A percentile compares a stretch with the other conserved stretches of the same genome.
Evolutionary conservation across 2,888 invertebrate species (phyloP).

Genomic region (Piscicola geometra): DNA sequence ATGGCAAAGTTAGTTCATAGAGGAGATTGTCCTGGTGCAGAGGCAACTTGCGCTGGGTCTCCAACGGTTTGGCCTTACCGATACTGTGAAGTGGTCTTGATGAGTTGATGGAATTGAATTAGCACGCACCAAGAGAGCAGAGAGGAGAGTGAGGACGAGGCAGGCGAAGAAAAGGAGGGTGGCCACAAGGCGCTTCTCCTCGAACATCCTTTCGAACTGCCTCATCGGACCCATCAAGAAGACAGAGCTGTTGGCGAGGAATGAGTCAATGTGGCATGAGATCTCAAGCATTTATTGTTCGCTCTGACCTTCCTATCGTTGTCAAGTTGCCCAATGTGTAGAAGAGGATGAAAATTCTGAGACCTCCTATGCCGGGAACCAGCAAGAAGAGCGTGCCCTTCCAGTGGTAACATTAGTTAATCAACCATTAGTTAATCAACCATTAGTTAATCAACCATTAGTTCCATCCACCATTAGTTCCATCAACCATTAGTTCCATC

Average conservation of each 20-base stretch:
- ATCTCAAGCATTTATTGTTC: background rate
- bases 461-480: too few species aligned
- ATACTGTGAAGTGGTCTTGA: too few species aligned
- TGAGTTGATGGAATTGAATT: too few species aligned
- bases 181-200: conserved; percentile 73
- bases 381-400: conserved; percentile 51
- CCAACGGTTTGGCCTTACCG: too few species aligned
- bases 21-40: too few species aligned
- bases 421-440: too few species aligned
- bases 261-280: background rate
- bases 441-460: too few species aligned
- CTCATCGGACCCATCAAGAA: conserved; percentile 85
- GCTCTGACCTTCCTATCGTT: conserved; percentile 49
- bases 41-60: too few species aligned
- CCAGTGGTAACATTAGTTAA: too few species aligned
- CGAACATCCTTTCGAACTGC: conserved; percentile 84
- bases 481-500: too few species aligned
- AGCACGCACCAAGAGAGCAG: conserved; percentile 67
- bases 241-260: conserved; percentile 65
- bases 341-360: conserved; percentile 71
- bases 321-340: conserved; percentile 72
- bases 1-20: too few species aligned
- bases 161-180: conserved; percentile 67
- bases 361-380: conserved; percentile 46
- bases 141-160: conserved; percentile 64